Conservation (phyloP, 2,888 invertebrate species). For the Leptopilina myrica region DNA sequence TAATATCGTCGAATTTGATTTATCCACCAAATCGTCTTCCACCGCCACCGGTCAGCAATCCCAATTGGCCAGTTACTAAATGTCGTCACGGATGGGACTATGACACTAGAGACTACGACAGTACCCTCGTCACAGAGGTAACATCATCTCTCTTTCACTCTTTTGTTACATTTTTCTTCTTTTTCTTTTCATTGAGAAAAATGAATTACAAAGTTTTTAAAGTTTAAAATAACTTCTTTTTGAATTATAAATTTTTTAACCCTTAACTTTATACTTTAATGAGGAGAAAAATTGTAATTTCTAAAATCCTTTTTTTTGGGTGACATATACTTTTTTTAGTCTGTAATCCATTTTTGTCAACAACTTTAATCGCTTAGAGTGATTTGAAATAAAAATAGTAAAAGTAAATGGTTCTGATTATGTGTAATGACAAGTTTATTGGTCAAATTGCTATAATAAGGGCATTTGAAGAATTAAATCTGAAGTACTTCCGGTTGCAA, state of each 20-base stretch:
- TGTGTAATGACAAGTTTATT: slow-evolving; percentile 11
- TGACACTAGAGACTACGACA: slow-evolving; percentile 81
- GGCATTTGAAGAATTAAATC: slow-evolving; percentile 16
- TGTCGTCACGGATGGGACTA: slow-evolving; percentile 82
- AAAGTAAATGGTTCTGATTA: not conserved
- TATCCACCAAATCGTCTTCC: slow-evolving; percentile 59
- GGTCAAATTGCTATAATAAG: slow-evolving; percentile 10
- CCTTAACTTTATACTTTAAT: too few relatives aligned
- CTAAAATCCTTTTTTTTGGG: too few relatives aligned
- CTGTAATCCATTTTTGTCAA: not conserved
- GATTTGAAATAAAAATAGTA: not conserved
- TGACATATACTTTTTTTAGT: too few relatives aligned
- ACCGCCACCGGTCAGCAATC: slow-evolving; percentile 69
- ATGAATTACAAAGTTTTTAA: too few relatives aligned
- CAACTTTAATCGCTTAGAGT: not conserved
- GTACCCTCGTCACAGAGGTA: slow-evolving; percentile 83
- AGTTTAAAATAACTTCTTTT: not conserved
- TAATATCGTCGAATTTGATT: slow-evolving; percentile 58
- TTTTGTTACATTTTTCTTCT: too few relatives aligned
- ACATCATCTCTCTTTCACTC: slow-evolving; percentile 61
- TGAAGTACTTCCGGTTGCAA: slow-evolving; percentile 27
- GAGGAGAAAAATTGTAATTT: too few relatives aligned
- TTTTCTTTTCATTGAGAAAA: too few relatives aligned
- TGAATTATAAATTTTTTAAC: too few relatives aligned
- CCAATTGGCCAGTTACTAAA: slow-evolving; percentile 75